Evolutionary conservation across 1,140 invertebrate genomes (phyloP).

Genomic region (Prorops nasuta): DNA sequence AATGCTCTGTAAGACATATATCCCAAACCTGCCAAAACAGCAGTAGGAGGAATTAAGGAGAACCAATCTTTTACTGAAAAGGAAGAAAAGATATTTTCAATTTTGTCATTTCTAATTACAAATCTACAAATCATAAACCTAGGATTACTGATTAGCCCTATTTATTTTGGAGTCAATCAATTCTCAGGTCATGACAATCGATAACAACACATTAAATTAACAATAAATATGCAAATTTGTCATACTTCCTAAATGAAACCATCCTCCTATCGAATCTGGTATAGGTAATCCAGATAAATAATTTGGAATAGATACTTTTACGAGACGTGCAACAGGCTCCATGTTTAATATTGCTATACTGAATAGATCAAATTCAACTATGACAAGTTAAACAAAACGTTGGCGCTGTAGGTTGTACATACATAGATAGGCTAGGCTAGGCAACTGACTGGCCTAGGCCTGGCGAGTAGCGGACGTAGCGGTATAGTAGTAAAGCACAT

Average conservation of each 20-base stretch:
- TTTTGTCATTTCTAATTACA: too few species aligned
- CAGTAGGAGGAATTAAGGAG: conserved; percentile 73
- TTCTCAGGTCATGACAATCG: too few species aligned
- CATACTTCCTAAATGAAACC: conserved; percentile 70
- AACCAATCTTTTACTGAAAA: conserved; percentile 77
- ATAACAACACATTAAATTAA: too few species aligned
- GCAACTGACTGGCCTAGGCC: too few species aligned
- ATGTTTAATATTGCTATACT: conserved; percentile 56
- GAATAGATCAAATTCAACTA: conserved; percentile 3
- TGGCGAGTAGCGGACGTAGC: too few species aligned
- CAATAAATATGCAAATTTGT: not conserved
- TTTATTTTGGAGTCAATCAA: too few species aligned
- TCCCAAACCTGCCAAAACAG: conserved; percentile 69
- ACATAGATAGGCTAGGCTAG: too few species aligned
- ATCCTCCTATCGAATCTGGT: conserved; percentile 73
- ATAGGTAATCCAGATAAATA: conserved; percentile 75
- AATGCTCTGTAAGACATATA: conserved; percentile 74
- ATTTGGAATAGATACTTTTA: conserved; percentile 74
- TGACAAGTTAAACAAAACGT: not conserved
- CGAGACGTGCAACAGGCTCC: conserved; percentile 68
- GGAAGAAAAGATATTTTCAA: conserved; percentile 16
- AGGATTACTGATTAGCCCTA: too few species aligned
- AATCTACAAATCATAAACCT: too few species aligned
- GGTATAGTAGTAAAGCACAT: too few species aligned
- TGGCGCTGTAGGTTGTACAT: too few species aligned